These are phyloP conservation scores for Amphipyra berbera DNA, from an alignment of 2,888 invertebrate species.

Conservation along the genomic window DNA sequence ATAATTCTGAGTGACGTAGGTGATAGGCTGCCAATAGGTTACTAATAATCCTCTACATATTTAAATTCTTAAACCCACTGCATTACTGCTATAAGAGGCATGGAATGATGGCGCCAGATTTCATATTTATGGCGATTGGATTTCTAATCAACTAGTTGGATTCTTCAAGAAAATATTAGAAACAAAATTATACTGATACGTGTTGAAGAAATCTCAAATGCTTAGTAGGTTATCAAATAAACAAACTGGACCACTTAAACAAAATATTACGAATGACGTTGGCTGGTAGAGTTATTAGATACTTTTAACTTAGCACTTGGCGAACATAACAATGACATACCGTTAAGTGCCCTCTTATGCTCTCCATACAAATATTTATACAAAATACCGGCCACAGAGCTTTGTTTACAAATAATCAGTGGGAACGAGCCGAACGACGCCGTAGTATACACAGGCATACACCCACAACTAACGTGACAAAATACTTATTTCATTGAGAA, in stretches of 20 bases:
- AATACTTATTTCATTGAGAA: slow-evolving; percentile 56
- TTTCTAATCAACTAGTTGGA: slow-evolving; percentile 39
- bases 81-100: slow-evolving; percentile 33
- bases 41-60: slow-evolving; percentile 41
- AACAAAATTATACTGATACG: slow-evolving; percentile 16
- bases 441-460: slow-evolving; percentile 49
- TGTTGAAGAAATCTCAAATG: slow-evolving; percentile 12
- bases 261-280: slow-evolving; percentile 27
- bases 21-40: slow-evolving; percentile 47
- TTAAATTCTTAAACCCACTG: slow-evolving; percentile 44
- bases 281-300: slow-evolving; percentile 35
- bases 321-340: slow-evolving; percentile 76
- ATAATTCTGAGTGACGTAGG: slow-evolving; percentile 29
- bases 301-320: slow-evolving; percentile 64
- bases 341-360: slow-evolving; percentile 83
- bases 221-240: slow-evolving; percentile 5
- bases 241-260: slow-evolving; percentile 19
- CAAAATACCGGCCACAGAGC: slow-evolving; percentile 68
- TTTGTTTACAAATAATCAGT: slow-evolving; percentile 81
- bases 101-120: slow-evolving; percentile 44
- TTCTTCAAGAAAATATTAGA: slow-evolving; percentile 15
- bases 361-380: slow-evolving; percentile 80
- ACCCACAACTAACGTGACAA: slow-evolving; percentile 44
- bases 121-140: slow-evolving; percentile 44
- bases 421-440: slow-evolving; percentile 66